Evolutionary conservation across 2,113 vertebrate species (phyloP).

Genomic region (Dicerorhinus sumatrensis): DNA sequence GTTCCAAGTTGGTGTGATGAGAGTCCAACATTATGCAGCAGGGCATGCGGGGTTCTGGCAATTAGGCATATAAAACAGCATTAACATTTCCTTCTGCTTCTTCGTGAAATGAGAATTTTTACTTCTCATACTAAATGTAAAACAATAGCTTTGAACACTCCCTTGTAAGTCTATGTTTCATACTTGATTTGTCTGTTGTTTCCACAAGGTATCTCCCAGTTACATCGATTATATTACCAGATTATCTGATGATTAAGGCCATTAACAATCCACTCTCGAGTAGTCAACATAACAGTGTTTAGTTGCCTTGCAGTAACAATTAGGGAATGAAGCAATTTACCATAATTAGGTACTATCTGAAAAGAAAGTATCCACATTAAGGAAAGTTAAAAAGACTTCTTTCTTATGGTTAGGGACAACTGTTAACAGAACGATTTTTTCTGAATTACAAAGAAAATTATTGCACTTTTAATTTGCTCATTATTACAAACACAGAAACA

Average conservation of each 20-base stretch:
- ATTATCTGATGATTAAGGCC: conserved; percentile 89
- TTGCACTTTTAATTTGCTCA: conserved; percentile 80
- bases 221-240: conserved; percentile 86
- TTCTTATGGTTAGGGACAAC: conserved; percentile 79
- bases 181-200: conserved; percentile 73
- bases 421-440: conserved; percentile 80
- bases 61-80: background rate
- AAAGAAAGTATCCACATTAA: conserved; percentile 86
- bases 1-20: background rate
- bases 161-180: conserved; percentile 1
- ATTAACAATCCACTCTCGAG: conserved; percentile 89
- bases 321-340: conserved; percentile 89
- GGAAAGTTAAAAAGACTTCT: conserved; percentile 86
- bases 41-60: background rate
- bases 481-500: conserved; percentile 76
- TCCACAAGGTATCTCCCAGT: conserved; percentile 81
- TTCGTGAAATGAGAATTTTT: background rate
- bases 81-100: background rate
- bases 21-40: background rate
- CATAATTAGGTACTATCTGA: conserved; percentile 88
- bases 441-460: conserved; percentile 79
- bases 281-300: conserved; percentile 88
- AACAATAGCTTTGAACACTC: background rate
- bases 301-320: conserved; percentile 90
- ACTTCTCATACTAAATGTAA: background rate